These are phyloP conservation scores for Emydura subglobosa DNA, from an alignment of 2,113 vertebrate species.

Conservation along the genomic window DNA sequence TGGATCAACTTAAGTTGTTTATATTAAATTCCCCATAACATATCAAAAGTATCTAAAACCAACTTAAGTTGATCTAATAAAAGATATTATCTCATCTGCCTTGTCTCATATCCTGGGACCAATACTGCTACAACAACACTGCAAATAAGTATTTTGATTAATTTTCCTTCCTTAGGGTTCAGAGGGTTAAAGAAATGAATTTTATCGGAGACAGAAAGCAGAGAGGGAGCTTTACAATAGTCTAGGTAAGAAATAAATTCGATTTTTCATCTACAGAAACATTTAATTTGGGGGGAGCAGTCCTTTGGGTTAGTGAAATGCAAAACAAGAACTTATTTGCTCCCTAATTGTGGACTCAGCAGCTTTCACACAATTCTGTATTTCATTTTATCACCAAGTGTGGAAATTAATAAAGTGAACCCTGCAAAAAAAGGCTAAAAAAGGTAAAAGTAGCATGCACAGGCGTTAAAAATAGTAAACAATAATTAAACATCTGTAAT, in stretches of 20 bases:
- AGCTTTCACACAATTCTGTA: not conserved
- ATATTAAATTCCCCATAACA: not conserved
- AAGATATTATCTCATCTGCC: not conserved
- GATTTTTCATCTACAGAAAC: not conserved
- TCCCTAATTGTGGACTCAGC: not conserved
- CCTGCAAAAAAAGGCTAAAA: not conserved
- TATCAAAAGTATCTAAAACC: not conserved
- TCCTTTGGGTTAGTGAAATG: not conserved
- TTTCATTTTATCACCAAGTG: not conserved
- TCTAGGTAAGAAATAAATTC: accelerated
- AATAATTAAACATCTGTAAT: not conserved
- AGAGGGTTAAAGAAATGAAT: not conserved
- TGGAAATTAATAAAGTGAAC: not conserved
- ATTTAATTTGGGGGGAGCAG: not conserved
- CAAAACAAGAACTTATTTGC: not conserved
- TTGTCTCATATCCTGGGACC: not conserved
- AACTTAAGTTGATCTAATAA: not conserved
- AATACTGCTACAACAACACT: not conserved
- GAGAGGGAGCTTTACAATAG: not conserved
- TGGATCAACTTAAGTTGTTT: not conserved
- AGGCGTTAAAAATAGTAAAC: not conserved
- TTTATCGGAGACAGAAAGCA: not conserved
- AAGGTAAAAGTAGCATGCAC: no score
- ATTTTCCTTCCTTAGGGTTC: not conserved
- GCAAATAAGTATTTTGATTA: not conserved